phyloP scores from a whole-genome alignment of 1,140 invertebrate species.

The Rhyacophila brunnea region DNA sequence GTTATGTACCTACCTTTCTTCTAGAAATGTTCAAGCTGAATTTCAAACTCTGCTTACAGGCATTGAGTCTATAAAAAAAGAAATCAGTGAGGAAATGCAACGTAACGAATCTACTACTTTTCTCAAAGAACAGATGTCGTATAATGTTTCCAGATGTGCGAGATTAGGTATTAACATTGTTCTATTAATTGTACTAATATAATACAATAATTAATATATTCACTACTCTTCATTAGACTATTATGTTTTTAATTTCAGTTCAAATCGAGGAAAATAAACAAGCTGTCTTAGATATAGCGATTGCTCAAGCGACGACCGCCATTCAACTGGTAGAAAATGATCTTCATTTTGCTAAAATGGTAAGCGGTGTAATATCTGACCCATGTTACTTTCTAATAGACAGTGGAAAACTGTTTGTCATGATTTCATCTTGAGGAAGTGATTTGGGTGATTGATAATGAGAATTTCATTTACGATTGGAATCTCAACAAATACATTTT shows the following conservation, averaged over 20 bases:
- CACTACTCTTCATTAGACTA: too few species aligned
- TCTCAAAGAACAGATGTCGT: conserved; percentile 57
- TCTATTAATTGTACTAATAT: too few species aligned
- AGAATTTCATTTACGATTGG: too few species aligned
- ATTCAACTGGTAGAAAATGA: conserved; percentile 61
- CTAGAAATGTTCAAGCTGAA: conserved; percentile 56
- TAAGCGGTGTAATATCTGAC: too few species aligned
- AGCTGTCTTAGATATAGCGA: conserved; percentile 51
- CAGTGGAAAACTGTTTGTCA: too few species aligned
- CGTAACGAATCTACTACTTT: conserved; percentile 63
- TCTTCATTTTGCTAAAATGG: conserved; percentile 49
- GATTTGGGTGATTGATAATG: too few species aligned
- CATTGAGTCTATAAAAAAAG: conserved; percentile 60
- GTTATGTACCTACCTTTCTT: too few species aligned
- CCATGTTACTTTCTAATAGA: too few species aligned
- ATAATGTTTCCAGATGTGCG: conserved; percentile 53
- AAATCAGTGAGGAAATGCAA: conserved; percentile 64
- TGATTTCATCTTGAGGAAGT: too few species aligned
- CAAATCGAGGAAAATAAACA: conserved; percentile 40
- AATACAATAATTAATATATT: too few species aligned
- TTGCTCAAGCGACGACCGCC: conserved; percentile 54
- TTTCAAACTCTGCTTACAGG: conserved; percentile 56
- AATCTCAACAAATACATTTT: too few species aligned
- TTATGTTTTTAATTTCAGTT: conserved; percentile 36
- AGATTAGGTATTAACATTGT: conserved; percentile 28